Percentiles rank a stretch among this genome's conserved stretches.
These are phyloP conservation scores for Arbacia lixula DNA, from an alignment of 53 echinoderm and acorn worm species.

Conservation along the genomic window DNA sequence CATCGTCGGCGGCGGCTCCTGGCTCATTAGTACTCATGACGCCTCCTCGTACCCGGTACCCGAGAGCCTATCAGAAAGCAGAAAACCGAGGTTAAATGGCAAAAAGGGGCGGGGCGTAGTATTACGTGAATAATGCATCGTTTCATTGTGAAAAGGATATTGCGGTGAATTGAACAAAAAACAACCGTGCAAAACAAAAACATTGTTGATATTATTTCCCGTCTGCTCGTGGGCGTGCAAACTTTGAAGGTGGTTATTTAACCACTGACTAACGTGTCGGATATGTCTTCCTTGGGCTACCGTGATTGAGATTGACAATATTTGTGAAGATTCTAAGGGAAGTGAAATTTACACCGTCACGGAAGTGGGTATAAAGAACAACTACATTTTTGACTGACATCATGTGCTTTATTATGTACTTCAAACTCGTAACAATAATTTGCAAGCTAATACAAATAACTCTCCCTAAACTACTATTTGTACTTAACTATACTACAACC, in stretches of 20 bases:
- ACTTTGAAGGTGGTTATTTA: background rate
- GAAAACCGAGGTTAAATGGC: constrained; percentile 9
- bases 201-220: background rate
- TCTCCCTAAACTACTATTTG: no score
- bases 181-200: no score
- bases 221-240: constrained; percentile 12
- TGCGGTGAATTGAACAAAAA: constrained; percentile 27
- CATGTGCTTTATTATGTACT: no score
- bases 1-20: constrained; percentile 65
- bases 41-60: constrained; percentile 76
- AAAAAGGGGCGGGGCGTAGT: constrained; percentile 31
- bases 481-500: no score
- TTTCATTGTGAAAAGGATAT: background rate
- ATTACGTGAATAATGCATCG: constrained; percentile 52
- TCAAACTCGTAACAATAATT: no score
- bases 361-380: no score
- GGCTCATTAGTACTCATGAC: constrained; percentile 87
- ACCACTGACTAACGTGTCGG: constrained; percentile 1
- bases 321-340: no score
- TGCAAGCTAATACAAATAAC: no score
- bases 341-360: no score
- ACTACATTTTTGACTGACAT: no score
- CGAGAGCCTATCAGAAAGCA: constrained; percentile 81
- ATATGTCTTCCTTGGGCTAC: constrained; percentile 29
- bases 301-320: background rate